A percentile compares a stretch with the other conserved stretches of the same genome.
These are phyloP conservation scores for Lanistes nyassanus DNA, from an alignment of 1,140 invertebrate genomes.

Conservation along the genomic window DNA sequence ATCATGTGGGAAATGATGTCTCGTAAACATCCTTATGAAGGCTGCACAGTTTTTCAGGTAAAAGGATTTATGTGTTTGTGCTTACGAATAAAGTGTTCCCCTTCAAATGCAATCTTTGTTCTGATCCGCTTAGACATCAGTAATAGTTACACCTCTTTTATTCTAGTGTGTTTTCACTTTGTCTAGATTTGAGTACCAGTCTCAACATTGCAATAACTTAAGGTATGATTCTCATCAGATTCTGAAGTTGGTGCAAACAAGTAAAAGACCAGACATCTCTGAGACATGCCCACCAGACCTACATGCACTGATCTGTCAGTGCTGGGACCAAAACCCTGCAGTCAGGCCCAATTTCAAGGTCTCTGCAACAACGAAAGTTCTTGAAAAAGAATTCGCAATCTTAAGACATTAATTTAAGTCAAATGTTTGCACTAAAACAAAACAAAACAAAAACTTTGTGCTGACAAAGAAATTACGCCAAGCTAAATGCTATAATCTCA, in stretches of 20 bases:
- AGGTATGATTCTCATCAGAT: constrained; percentile 39
- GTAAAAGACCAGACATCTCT: constrained; percentile 53
- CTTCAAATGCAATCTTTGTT: neutral
- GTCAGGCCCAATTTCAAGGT: constrained; percentile 59
- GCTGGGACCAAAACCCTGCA: constrained; percentile 56
- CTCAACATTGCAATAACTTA: too few relatives aligned
- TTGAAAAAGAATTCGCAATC: too few relatives aligned
- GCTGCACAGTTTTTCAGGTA: constrained; percentile 67
- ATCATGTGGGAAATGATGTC: constrained; percentile 97
- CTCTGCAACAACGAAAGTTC: constrained; percentile 18
- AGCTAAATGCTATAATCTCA: too few relatives aligned
- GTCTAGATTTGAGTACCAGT: too few relatives aligned
- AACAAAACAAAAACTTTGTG: too few relatives aligned
- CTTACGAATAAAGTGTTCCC: neutral
- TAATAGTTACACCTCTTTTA: too few relatives aligned
- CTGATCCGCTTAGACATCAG: too few relatives aligned
- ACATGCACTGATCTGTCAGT: constrained; percentile 44
- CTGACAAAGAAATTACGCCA: too few relatives aligned
- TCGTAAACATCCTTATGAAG: constrained; percentile 93
- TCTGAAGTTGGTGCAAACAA: constrained; percentile 50
- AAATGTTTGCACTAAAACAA: too few relatives aligned
- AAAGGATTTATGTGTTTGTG: neutral
- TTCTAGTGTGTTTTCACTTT: neutral
- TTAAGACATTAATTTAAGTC: too few relatives aligned
- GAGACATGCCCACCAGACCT: constrained; percentile 45